Evolutionary conservation across 2,113 vertebrate species (phyloP), one percentile per base, ranked within the genome.

Genomic region (Lophius piscatorius): DNA sequence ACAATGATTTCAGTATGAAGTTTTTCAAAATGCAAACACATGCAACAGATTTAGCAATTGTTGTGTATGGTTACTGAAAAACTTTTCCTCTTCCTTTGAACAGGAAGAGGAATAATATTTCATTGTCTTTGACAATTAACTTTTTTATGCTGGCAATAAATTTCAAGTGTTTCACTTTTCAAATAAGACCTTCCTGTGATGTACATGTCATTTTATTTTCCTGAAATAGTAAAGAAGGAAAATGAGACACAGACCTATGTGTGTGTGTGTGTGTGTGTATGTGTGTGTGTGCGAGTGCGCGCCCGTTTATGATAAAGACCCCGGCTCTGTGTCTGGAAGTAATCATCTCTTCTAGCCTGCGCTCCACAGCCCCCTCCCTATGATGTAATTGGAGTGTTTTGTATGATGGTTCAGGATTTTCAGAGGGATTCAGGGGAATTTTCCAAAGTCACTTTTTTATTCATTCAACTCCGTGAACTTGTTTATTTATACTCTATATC

Each of bases 281-380:
- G 23, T 61, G 31, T 44, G 55, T 51, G 58, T 46, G 55, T 41
- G 58, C 59, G 55, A 22, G 70, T 66, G 55, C 62, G 46, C 66
- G 82, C 63, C 61, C 36, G 41, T 80, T 81, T 67, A 77, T 56
- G 80, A 85, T 74, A 85, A 78, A 87, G 85, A 87, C 84, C 79
- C 86, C 50, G 13, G 59, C 78, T 41, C 70, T 22, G 65, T n/a
- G 83, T 91, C 90, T 91, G 90, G 88, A 91, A 91, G 84, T 65
- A 91, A 91, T 91, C 89, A 90, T 79, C 78, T 74, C 4, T 40
- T 81, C 80, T 49, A 41, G 84, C 74, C 87, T 40, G 63, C 1
- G 33, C 79, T 83, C 77, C 84, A 50, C 73, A 63, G 23, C 83
- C 86, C 87, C 82, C 84, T 87, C 82, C 84, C 87, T 70, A 79